Percentiles rank a stretch among this genome's conserved stretches.
Conservation (phyloP, 2,113 vertebrate species). For the Morone chrysops region DNA sequence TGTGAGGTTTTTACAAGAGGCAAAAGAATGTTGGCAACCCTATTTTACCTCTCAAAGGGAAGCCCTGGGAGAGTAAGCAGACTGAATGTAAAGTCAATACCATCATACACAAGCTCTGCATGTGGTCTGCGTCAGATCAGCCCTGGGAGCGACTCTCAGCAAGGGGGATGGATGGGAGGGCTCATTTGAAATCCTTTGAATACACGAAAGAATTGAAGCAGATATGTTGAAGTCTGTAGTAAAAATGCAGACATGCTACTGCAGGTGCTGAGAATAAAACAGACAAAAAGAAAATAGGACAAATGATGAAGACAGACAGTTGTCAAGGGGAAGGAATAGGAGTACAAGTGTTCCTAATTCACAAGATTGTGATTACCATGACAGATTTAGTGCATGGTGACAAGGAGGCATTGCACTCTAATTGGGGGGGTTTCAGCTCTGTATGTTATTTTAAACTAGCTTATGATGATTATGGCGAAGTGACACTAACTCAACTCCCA, state of each 20-base stretch:
- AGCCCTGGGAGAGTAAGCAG: slow-evolving; percentile 76
- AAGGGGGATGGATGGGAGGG: slow-evolving; percentile 41
- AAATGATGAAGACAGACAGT: slow-evolving; percentile 46
- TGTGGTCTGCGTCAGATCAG: slow-evolving; percentile 75
- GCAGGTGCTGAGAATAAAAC: slow-evolving; percentile 47
- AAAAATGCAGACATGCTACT: slow-evolving; percentile 52
- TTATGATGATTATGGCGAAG: slow-evolving; percentile 66
- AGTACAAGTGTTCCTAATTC: slow-evolving; percentile 59
- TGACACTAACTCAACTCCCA: slow-evolving; percentile 73
- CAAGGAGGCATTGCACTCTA: slow-evolving; percentile 67
- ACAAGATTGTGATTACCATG: slow-evolving; percentile 74
- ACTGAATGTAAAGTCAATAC: slow-evolving; percentile 80
- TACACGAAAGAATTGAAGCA: slow-evolving; percentile 53
- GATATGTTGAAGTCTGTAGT: slow-evolving; percentile 60
- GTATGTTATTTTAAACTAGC: slow-evolving; percentile 71
- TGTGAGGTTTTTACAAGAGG: slow-evolving; percentile 56
- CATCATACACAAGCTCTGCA: slow-evolving; percentile 75
- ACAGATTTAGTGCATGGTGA: slow-evolving; percentile 75
- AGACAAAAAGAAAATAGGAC: neutral
- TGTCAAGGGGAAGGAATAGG: slow-evolving; percentile 33
- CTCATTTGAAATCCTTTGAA: slow-evolving; percentile 67
- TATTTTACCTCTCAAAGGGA: slow-evolving; percentile 70
- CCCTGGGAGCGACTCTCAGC: slow-evolving; percentile 61
- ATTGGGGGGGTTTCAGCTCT: slow-evolving; percentile 69
- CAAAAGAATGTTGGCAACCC: slow-evolving; percentile 66